Evolutionary conservation across 1,140 invertebrate species (phyloP).

Genomic region (Leptopilina boulardi): DNA sequence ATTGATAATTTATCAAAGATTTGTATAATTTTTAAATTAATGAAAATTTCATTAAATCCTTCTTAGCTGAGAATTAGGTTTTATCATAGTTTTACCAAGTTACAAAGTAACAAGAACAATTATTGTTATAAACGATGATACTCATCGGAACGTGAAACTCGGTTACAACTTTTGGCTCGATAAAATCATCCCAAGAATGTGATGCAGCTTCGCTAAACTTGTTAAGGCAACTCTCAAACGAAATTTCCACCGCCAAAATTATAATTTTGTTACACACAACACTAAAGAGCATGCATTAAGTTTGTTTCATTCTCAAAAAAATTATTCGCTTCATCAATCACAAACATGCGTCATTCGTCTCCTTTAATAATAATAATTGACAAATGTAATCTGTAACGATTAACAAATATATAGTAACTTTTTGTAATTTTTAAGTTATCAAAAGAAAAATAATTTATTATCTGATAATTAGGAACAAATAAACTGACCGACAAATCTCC

Average conservation of each 20-base stretch:
- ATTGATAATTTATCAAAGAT: no score
- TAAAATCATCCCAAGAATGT: slow-evolving; percentile 25
- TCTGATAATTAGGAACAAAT: slow-evolving; percentile 48
- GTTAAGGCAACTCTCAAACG: background rate
- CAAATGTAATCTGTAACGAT: no score
- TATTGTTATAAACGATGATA: slow-evolving; percentile 8
- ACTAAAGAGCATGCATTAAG: background rate
- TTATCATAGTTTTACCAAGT: background rate
- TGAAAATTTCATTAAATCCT: background rate
- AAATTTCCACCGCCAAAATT: background rate
- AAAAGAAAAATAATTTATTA: slow-evolving; percentile 36
- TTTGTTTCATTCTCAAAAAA: background rate
- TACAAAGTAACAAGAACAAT: background rate
- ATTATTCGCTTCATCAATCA: slow-evolving; percentile 9
- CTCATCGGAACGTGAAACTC: background rate
- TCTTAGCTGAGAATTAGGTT: background rate
- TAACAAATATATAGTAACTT: no score
- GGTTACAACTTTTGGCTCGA: slow-evolving; percentile 13
- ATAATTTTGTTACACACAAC: background rate
- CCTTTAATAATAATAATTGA: slow-evolving; percentile 28
- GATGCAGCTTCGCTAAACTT: background rate
- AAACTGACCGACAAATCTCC: slow-evolving; percentile 95
- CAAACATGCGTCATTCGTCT: no score
- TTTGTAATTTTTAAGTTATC: no score
- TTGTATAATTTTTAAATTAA: background rate